A percentile compares a stretch with the other conserved stretches of the same genome.
These are phyloP conservation scores for Tautogolabrus adspersus DNA, from an alignment of 2,113 vertebrate genomes.

Conservation along the genomic window DNA sequence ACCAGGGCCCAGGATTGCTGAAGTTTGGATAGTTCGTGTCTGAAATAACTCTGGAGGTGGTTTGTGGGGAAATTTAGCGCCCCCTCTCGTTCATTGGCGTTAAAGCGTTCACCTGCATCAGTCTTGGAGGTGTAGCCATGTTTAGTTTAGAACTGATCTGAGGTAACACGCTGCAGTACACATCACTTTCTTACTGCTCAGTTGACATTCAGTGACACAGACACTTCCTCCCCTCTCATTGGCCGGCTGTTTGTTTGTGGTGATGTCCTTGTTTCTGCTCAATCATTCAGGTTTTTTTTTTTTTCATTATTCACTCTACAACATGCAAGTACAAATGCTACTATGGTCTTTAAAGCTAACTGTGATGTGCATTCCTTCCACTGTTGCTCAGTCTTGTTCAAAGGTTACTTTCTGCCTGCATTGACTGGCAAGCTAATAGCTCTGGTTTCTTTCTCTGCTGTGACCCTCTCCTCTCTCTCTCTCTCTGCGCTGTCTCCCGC, in stretches of 20 bases:
- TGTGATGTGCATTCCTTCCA: conserved; percentile 88
- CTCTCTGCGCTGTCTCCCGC: conserved; percentile 64
- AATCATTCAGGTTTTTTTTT: conserved; percentile 68
- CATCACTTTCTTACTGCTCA: conserved; percentile 71
- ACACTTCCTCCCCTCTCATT: conserved; percentile 22
- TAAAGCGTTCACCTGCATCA: not conserved
- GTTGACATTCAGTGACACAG: conserved; percentile 5
- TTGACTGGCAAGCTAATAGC: conserved; percentile 86
- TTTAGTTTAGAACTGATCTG: conserved; percentile 20
- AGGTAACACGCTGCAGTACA: not conserved
- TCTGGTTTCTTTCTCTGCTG: conserved; percentile 82
- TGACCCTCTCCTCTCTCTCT: conserved; percentile 81
- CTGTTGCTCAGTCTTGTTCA: conserved; percentile 83
- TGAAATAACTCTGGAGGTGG: conserved; percentile 1
- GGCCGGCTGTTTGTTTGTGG: conserved; percentile 68
- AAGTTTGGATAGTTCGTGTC: not conserved
- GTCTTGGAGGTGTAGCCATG: conserved; percentile 3
- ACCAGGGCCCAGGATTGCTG: not conserved
- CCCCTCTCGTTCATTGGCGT: not conserved
- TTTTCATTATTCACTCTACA: conserved; percentile 40
- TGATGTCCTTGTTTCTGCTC: conserved; percentile 72
- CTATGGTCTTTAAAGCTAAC: conserved; percentile 82
- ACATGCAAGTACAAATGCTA: conserved; percentile 77
- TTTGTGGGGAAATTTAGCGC: conserved; percentile 23
- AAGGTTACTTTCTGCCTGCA: conserved; percentile 81